Evolutionary conservation across 2,113 vertebrate species (phyloP), one percentile per base, ranked within the genome.

Genomic region (Ptilorrhoa leucosticta): DNA sequence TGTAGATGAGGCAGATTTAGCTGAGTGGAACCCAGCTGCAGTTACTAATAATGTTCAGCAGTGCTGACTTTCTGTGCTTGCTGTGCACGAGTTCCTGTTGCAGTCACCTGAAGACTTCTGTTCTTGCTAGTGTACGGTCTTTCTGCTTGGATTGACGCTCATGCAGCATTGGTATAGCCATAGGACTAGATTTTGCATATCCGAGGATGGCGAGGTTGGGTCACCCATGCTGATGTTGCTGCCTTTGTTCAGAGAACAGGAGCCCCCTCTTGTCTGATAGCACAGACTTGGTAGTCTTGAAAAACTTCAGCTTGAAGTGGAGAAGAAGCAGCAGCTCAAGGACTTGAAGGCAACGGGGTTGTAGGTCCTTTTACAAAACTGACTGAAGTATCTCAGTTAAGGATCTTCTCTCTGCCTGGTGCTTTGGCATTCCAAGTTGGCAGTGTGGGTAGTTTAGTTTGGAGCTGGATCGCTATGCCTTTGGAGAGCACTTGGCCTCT

Each of bases 381-480:
- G 33, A 13, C 21, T 10, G 8, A 6, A 65, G 9, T 26, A 39
- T 18, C 21, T 70, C 37, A 30, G 15, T 44, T 48, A 35, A 44
- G 37, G n/a, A 35, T 33, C 37, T 45, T 53, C 2, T 39, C 24
- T 77, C 35, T 72, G 27, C 16, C 31, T 45, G 19, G 18, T 53
- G 39, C n/a, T 48, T 14, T 45, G 31, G 16, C 57, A 69, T 39
- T 57, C 1, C 0, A 45, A 28, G 61, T 9, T 20, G 39, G 33
- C 7, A 66, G 33, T 3, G 7, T 28, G 26, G 40, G 30, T 50
- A 33, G 20, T 56, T 78, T 21, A 1, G 22, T 22, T 26, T 75
- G 42, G 30, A 40, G 26, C 35, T 50, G 53, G 45, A 35, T 56
- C 0, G 0, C 8, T 51, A 0, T 1, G 4, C 6, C 50, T 81